These are phyloP conservation scores for Agapornis roseicollis DNA, from an alignment of 2,113 vertebrate species.

Conservation along the genomic window DNA sequence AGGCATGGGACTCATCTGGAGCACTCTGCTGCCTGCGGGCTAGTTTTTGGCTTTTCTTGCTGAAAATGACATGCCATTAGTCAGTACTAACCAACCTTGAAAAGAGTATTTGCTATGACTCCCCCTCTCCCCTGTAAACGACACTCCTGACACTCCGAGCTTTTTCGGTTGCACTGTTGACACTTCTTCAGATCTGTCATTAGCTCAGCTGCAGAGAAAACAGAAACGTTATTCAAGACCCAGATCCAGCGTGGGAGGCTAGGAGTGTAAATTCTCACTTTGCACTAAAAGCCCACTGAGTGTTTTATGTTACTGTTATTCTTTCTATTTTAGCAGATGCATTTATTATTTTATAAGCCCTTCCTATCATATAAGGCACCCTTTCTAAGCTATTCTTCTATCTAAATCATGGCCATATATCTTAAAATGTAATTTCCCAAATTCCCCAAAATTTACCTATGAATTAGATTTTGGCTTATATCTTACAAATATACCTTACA, in stretches of 20 bases:
- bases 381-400: not conserved
- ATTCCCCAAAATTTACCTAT: not conserved
- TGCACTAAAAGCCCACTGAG: not conserved
- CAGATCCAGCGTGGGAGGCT: not conserved
- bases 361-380: not conserved
- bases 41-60: not conserved
- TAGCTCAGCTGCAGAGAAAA: constrained; percentile 22
- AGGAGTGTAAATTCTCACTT: not conserved
- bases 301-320: not conserved
- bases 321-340: not conserved
- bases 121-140: not conserved
- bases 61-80: not conserved
- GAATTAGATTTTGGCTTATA: not conserved
- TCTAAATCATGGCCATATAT: not conserved
- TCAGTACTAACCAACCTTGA: not conserved
- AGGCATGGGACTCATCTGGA: not conserved
- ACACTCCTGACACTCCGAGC: not conserved
- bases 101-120: not conserved
- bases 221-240: not conserved
- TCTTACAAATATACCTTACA: not conserved
- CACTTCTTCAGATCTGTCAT: not conserved
- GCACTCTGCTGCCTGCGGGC: not conserved
- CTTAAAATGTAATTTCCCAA: not conserved
- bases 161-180: not conserved
- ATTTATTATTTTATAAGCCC: not conserved